phyloP scores from a whole-genome alignment of 2,888 invertebrate genomes.

The Drosophila greeni region DNA sequence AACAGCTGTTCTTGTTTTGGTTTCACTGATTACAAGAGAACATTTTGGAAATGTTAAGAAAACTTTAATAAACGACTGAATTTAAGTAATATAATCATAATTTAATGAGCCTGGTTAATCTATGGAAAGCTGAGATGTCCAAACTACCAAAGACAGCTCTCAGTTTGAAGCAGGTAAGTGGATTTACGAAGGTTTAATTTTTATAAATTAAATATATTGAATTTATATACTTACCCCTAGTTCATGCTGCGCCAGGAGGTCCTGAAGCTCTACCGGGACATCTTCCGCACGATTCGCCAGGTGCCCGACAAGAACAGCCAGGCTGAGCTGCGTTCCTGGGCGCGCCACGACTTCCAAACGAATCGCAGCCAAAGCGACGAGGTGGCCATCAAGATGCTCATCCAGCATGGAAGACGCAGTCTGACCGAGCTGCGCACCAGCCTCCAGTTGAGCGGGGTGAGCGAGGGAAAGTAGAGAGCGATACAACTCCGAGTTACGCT shows the following conservation, averaged over 20 bases:
- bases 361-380: constrained; percentile 87
- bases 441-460: constrained; percentile 81
- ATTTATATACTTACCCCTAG: constrained; percentile 78
- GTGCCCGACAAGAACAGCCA: constrained; percentile 84
- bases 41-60: neutral
- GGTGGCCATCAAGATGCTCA: constrained; percentile 84
- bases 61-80: neutral
- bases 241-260: constrained; percentile 90
- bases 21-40: constrained; percentile 12
- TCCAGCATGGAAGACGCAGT: constrained; percentile 85
- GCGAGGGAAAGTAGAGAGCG: constrained; percentile 35
- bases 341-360: constrained; percentile 85
- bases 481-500: constrained; percentile 20
- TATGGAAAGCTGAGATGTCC: constrained; percentile 53
- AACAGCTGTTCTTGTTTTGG: constrained; percentile 54
- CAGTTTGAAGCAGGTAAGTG: constrained; percentile 82
- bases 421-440: constrained; percentile 84
- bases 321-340: constrained; percentile 86
- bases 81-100: neutral
- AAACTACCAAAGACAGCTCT: constrained; percentile 80
- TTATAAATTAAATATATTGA: neutral
- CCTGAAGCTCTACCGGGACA: constrained; percentile 85
- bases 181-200: neutral
- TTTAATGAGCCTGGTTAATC: neutral
- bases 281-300: constrained; percentile 84